phyloP scores from a whole-genome alignment of 2,113 vertebrate species.

The Rhinopomastus cyanomelas region DNA sequence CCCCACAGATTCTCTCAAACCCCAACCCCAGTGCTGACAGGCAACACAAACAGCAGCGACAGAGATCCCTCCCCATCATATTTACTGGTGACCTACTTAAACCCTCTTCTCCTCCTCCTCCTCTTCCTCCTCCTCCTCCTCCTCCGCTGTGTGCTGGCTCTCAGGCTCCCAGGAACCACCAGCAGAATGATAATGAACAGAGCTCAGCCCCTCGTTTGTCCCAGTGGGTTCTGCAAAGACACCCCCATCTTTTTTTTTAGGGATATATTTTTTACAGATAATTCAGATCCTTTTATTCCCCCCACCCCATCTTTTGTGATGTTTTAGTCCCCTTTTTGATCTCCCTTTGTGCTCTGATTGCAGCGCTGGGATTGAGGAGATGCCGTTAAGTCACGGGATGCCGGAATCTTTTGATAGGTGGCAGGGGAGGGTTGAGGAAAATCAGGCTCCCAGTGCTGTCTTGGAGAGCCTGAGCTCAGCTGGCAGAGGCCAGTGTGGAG shows the following conservation, averaged over 20 bases:
- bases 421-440: not conserved
- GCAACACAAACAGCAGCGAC: not conserved
- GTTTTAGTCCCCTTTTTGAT: not conserved
- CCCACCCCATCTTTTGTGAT: not conserved
- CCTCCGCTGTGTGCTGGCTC: not conserved
- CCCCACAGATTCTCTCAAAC: not conserved
- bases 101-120: not conserved
- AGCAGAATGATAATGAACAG: slow-evolving; percentile 25
- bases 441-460: not conserved
- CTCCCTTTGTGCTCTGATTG: not conserved
- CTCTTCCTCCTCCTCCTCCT: too few species aligned
- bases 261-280: too few species aligned
- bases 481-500: not conserved
- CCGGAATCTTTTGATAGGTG: not conserved
- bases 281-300: too few species aligned
- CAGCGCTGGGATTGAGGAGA: not conserved
- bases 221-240: not conserved
- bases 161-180: not conserved
- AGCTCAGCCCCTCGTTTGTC: not conserved
- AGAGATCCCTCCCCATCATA: not conserved
- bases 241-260: not conserved
- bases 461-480: not conserved
- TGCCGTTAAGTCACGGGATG: not conserved
- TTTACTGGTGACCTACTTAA: slow-evolving; percentile 55
- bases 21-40: not conserved